Base-by-base conservation (phyloP, 2,888 invertebrate species). In the Aleiodes leptofemur region DNA sequence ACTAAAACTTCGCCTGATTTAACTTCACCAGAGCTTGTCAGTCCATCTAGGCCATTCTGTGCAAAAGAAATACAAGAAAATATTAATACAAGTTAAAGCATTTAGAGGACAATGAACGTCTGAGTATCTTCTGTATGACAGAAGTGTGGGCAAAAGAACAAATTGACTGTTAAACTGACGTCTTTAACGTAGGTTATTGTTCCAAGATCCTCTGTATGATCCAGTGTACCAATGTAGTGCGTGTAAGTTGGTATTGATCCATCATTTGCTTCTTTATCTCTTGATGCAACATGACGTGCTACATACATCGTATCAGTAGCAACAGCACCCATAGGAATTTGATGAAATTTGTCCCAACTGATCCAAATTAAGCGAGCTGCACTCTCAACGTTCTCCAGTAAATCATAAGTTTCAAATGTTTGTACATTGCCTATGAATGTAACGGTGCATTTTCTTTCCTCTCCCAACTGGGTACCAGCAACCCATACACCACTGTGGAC, bases 291-390 rank as follows among this genome's bases (percentile, higher is more conserved):
- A 79, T 90, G 90, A 3, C 92, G 86, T 0, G 91, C 92, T 7
- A 93, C 90, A 81, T 90, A 92, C 38, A 85, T 85, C 11, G 79
- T 78, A 14, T 90, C 93, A 6, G 92, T 92, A 1, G 92, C 91
- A 1, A 79, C 81, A 11, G 94, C 93, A 6, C 96, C 96, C 76
- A 91, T 91, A 0, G 94, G 94, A 76, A 93, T 91, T 11, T 90
- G 87, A 1, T 91, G 91, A 86, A 93, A 95, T 87, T 94, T 94
- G 79, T 92, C 91, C 94, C 96, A 96, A n/a, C 91, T 90, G 57
- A 92, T 91, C 96, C 97, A 97, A 78, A 92, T 92, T 57, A 96
- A 91, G 74, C 95, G 91, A 0, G 95, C 95, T 76, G 95, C 94
- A 80, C 93, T 93, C 82, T 96, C 96, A 78, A 94, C 92, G 87